Evolutionary conservation across 2,888 invertebrate genomes (phyloP).

Genomic region (Mesochorus sp.): DNA sequence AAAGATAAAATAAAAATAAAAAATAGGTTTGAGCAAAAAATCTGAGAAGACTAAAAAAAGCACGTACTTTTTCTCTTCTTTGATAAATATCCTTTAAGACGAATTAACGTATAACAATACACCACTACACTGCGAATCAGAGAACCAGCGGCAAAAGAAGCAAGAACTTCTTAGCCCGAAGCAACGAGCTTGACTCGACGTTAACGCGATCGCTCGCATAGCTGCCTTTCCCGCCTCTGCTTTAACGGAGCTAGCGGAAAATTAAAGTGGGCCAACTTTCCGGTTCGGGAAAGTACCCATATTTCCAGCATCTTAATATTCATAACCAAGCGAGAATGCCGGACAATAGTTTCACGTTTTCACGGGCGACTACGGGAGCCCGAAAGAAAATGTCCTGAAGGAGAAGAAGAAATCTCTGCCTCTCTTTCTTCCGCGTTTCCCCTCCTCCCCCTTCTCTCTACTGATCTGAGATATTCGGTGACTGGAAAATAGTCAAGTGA

Average conservation of each 20-base stretch:
- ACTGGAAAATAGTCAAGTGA: slow-evolving; percentile 47
- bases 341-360: slow-evolving; percentile 67
- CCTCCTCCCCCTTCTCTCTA: neutral
- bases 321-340: slow-evolving; percentile 69
- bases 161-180: slow-evolving; percentile 37
- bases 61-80: neutral
- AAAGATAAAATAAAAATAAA: slow-evolving; percentile 33
- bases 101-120: slow-evolving; percentile 35
- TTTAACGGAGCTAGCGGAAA: slow-evolving; percentile 73
- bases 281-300: slow-evolving; percentile 68
- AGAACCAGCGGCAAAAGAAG: slow-evolving; percentile 28
- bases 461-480: slow-evolving; percentile 20
- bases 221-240: slow-evolving; percentile 46
- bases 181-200: slow-evolving; percentile 55
- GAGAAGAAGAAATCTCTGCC: slow-evolving; percentile 13
- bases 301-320: slow-evolving; percentile 73
- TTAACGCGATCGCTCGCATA: slow-evolving; percentile 64
- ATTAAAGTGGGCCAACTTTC: slow-evolving; percentile 74
- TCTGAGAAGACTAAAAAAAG: neutral
- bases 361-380: slow-evolving; percentile 55
- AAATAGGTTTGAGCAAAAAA: slow-evolving; percentile 12
- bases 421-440: neutral
- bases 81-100: slow-evolving; percentile 21
- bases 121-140: slow-evolving; percentile 24
- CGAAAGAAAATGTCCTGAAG: slow-evolving; percentile 35